Evolutionary conservation across 2,797 vertebrate species (phyloP).

Genomic region (Protonibea diacanthus): DNA sequence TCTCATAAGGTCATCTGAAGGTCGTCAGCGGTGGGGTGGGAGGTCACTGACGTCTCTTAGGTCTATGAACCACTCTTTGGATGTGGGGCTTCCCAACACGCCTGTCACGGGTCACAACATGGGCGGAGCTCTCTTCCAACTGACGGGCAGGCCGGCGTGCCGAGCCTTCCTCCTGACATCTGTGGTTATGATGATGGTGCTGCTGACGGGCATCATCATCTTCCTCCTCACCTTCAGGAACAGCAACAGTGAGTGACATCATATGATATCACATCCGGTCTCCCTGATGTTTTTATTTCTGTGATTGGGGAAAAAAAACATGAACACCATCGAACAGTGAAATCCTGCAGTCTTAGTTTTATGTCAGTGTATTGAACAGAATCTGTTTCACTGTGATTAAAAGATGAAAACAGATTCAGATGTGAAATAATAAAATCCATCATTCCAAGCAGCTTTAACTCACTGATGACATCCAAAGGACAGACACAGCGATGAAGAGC

Average conservation of each 20-base stretch:
- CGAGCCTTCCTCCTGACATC: conserved; percentile 67
- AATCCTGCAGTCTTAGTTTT: background rate
- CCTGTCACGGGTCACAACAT: rapidly evolving
- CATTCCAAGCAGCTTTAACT: background rate
- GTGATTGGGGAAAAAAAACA: background rate
- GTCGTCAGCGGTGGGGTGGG: conserved; percentile 6
- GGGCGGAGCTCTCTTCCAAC: conserved; percentile 37
- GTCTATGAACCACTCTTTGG: conserved; percentile 74
- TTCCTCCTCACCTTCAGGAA: conserved; percentile 33
- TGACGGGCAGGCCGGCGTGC: conserved; percentile 63
- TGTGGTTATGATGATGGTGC: conserved; percentile 66
- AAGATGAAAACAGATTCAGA: conserved; percentile 19
- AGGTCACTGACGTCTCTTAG: conserved; percentile 31
- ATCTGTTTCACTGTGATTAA: conserved; percentile 6
- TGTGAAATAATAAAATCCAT: conserved; percentile 18
- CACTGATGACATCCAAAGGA: background rate
- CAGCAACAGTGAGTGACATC: background rate
- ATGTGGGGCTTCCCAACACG: conserved; percentile 80
- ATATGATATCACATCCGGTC: background rate
- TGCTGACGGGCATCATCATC: conserved; percentile 72
- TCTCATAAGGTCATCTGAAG: conserved; percentile 45
- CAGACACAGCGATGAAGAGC: background rate
- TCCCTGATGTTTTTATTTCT: background rate
- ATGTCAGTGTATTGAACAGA: background rate
- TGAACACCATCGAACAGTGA: background rate